Base-by-base conservation (phyloP, 2,888 invertebrate species). In the Lasioglossum pauxillum region DNA sequence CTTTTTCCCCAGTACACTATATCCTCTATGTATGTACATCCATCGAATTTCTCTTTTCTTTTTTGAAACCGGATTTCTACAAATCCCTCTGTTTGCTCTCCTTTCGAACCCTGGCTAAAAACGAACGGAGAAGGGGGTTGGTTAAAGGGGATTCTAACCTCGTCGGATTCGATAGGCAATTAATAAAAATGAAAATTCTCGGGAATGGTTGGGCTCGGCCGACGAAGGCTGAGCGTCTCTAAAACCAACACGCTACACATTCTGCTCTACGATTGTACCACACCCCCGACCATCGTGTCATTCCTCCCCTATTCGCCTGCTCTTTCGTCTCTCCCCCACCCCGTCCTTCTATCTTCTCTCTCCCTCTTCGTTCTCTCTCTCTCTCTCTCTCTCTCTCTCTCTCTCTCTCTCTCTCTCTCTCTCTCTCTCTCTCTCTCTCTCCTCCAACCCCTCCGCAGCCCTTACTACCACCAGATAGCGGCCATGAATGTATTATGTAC, bases 401-500 rank as follows among this genome's bases (percentile, higher is more conserved):
- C 27, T 27, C 14, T 23, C 60, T 57, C 60, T 35, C 35, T n/a
- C 57, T 12, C 60, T 27, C 57, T 60, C 60, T 0, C 60, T 60
- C 57, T 10, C 23, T 23, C 60, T 57, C 60, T 35, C 35, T 46
- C 49, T 23, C 60, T 57, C 60, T 35, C 35, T 31, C 27, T 27
- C 14, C 19, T 44, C 2, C 19, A 53, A 53, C 57, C 46, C 31
- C 71, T 10, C 74, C 27, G 19, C 67, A 31, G 67, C 35, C n/a
- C 69, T 35, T 69, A 35, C 38, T 23, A 35, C 69, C 23, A 69
- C 69, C 69, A 69, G 69, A 69, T 69, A 69, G 31, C 67, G 71
- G 38, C 78, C 92, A 94, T 93, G 92, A 93, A 94, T 94, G 94
- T 92, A 93, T 94, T 94, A 94, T 92, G 89, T 91, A 91, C 93